Evolutionary conservation across 2,113 vertebrate species (phyloP), one percentile per base, ranked within the genome.

Genomic region (Desmodus rotundus): DNA sequence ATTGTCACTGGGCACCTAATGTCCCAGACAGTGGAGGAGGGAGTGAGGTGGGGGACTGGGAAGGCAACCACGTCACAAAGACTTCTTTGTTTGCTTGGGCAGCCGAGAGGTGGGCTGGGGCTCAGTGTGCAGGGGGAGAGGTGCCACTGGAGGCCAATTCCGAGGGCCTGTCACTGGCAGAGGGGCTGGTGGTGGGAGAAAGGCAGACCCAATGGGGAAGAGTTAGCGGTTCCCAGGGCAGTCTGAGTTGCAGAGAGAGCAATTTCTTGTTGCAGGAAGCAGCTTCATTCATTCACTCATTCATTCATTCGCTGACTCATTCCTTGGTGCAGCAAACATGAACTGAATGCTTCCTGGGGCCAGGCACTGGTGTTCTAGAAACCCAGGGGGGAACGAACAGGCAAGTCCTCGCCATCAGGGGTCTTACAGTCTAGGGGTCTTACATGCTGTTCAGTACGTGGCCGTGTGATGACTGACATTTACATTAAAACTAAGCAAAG

Each of bases 31-130:
- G 83, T 47, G 36, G 33, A 4, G 2, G 54, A 67, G 87, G 74
- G 38, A 61, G 41, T 0, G 58, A 38, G 7, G 28, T 81, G 80
- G 65, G 78, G 82, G 20, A 52, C 1, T 0, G 0, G 89, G 0
- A 38, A 67, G 68, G 78, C 68, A 7, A 4, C n/a, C 61, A 13
- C 72, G 26, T 26, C 87, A 96, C 90, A 96, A 92, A 91, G 95
- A 3, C 81, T 20, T 33, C 96, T 96, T 96, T 97, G 96, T 98
- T 84, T 19, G 1, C 38, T 65, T 24, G 24, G 70, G 87, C 76
- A 52, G 92, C 50, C n/a, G 89, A 70, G 81, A 88, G 76, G 63
- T 91, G 94, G 87, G 65, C 93, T 36, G 45, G 54, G n/a, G 74
- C 92, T 82, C 45, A 14, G 91, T 19, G n/a, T 45, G 16, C 72